Conservation (phyloP, 2,888 invertebrate species). For the Orthonevra nobilis region DNA sequence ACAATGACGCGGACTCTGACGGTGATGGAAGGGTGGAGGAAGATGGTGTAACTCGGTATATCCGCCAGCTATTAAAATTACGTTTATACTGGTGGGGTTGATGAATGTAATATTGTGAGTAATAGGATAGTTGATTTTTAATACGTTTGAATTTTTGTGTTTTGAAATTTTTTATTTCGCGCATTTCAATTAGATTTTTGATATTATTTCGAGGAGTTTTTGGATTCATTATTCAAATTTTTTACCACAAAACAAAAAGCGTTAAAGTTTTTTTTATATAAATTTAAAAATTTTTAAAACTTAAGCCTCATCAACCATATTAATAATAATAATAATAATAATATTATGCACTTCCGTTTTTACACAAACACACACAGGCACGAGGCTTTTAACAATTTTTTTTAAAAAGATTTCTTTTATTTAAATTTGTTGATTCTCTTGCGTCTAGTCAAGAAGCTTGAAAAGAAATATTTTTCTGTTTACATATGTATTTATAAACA, state of each 20-base stretch:
- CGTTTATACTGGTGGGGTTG: constrained; percentile 29
- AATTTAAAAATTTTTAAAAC: constrained; percentile 2
- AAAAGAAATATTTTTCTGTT: background rate
- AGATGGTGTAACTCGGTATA: constrained; percentile 36
- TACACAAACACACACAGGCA: constrained; percentile 7
- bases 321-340: no score
- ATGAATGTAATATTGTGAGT: constrained; percentile 13
- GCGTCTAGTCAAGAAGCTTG: constrained; percentile 9
- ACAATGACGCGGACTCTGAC: background rate
- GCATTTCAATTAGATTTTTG: constrained; percentile 37
- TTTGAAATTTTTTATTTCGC: constrained; percentile 53
- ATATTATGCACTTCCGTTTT: background rate
- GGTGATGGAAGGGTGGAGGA: background rate
- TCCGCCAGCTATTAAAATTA: constrained; percentile 35
- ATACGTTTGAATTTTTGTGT: constrained; percentile 53
- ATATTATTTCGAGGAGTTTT: constrained; percentile 3
- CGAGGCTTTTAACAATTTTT: background rate
- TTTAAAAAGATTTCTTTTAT: no score
- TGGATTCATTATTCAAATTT: constrained; percentile 14
- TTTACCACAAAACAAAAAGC: no score
- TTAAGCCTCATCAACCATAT: no score
- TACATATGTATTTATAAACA: background rate
- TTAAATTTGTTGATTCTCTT: no score
- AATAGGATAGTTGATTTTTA: constrained; percentile 23
- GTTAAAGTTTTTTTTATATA: background rate